Evolutionary conservation across 2,888 invertebrate species (phyloP).

Genomic region (Mechanitis mazaeus): DNA sequence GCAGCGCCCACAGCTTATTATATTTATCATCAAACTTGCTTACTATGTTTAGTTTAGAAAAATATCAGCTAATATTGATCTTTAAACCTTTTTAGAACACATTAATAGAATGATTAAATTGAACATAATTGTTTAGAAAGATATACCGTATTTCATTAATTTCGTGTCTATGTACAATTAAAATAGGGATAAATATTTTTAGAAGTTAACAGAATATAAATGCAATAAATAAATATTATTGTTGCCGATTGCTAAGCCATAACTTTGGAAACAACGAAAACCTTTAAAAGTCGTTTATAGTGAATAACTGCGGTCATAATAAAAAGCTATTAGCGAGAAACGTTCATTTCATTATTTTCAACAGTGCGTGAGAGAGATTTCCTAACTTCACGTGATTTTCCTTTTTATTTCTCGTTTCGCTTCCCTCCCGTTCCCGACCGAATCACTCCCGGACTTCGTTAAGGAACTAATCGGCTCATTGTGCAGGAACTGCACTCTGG

Average conservation of each 20-base stretch:
- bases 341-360: constrained; percentile 27
- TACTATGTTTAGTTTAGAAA: too few relatives aligned
- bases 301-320: constrained; percentile 18
- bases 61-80: too few relatives aligned
- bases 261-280: constrained; percentile 7
- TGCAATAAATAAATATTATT: background rate
- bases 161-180: too few relatives aligned
- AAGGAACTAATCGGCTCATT: constrained; percentile 57
- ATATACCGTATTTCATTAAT: too few relatives aligned
- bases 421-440: constrained; percentile 26
- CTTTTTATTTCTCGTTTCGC: constrained; percentile 33
- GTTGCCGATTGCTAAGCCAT: background rate
- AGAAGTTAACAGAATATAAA: background rate
- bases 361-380: constrained; percentile 40
- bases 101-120: too few relatives aligned
- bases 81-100: too few relatives aligned
- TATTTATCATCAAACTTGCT: too few relatives aligned
- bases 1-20: too few relatives aligned
- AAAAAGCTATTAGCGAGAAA: constrained; percentile 18
- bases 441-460: constrained; percentile 46
- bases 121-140: too few relatives aligned
- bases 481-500: constrained; percentile 49
- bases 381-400: constrained; percentile 32
- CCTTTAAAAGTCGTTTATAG: constrained; percentile 15
- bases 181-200: too few relatives aligned